Evolutionary conservation across 2,888 invertebrate genomes (phyloP).

Genomic region (Pinctada fucata): DNA sequence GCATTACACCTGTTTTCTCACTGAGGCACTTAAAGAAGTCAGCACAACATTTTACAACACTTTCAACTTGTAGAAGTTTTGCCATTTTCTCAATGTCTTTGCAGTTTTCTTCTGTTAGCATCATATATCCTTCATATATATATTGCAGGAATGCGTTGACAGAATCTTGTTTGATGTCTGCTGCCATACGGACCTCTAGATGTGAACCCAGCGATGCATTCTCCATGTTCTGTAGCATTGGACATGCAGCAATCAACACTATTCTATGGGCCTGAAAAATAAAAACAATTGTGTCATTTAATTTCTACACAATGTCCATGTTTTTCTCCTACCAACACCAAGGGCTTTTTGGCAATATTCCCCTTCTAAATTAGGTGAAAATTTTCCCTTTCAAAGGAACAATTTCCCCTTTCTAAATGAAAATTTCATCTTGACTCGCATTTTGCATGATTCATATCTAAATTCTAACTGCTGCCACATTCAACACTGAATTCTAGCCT

Average conservation of each 20-base stretch:
- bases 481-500: too few relatives aligned
- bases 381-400: too few relatives aligned
- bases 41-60: conserved; percentile 40
- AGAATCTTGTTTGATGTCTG: conserved; percentile 46
- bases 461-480: too few relatives aligned
- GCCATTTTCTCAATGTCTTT: conserved; percentile 48
- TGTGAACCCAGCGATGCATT: conserved; percentile 42
- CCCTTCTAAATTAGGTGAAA: too few relatives aligned
- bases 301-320: too few relatives aligned
- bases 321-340: too few relatives aligned
- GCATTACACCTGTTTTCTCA: conserved; percentile 32
- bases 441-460: too few relatives aligned
- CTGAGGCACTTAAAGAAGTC: conserved; percentile 43
- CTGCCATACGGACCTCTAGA: conserved; percentile 45
- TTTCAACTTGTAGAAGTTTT: conserved; percentile 49
- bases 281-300: not conserved
- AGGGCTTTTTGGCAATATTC: too few relatives aligned
- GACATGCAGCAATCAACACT: conserved; percentile 51
- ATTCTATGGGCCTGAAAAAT: conserved; percentile 48
- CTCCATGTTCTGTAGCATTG: conserved; percentile 51
- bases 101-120: conserved; percentile 50
- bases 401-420: too few relatives aligned
- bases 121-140: conserved; percentile 52
- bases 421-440: too few relatives aligned
- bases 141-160: conserved; percentile 48